phyloP scores from a whole-genome alignment of 2,888 invertebrate genomes.

The Ophioninae sp. region DNA sequence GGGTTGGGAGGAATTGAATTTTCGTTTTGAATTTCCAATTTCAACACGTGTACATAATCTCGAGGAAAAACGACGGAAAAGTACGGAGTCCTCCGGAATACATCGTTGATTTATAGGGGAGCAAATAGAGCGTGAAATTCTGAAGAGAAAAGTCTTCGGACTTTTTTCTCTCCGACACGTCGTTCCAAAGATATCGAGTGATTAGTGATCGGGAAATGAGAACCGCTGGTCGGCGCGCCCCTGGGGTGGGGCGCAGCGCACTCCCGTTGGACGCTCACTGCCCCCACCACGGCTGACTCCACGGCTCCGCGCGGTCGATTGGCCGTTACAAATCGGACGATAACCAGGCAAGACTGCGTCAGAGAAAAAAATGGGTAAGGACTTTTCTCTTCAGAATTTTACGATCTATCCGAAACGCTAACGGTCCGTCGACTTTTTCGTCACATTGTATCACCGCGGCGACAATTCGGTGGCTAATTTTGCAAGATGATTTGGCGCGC shows the following conservation, averaged over 20 bases:
- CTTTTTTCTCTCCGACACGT: background rate
- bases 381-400: background rate
- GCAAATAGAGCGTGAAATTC: background rate
- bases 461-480: constrained; percentile 31
- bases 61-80: background rate
- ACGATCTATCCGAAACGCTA: background rate
- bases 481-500: constrained; percentile 24
- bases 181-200: background rate
- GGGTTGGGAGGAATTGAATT: constrained; percentile 18
- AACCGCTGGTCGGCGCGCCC: background rate
- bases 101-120: background rate
- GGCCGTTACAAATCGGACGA: background rate
- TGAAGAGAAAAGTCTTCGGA: background rate
- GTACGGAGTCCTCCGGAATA: background rate
- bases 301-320: background rate
- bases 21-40: background rate
- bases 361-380: background rate
- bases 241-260: background rate
- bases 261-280: background rate
- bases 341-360: background rate
- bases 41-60: background rate
- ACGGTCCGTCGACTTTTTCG: background rate
- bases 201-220: background rate
- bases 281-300: too few species aligned
- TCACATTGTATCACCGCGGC: background rate